Percentiles rank a stretch among this genome's conserved stretches.
Evolutionary conservation across 1,140 invertebrate genomes (phyloP).

Genomic region (Bombus balteatus): DNA sequence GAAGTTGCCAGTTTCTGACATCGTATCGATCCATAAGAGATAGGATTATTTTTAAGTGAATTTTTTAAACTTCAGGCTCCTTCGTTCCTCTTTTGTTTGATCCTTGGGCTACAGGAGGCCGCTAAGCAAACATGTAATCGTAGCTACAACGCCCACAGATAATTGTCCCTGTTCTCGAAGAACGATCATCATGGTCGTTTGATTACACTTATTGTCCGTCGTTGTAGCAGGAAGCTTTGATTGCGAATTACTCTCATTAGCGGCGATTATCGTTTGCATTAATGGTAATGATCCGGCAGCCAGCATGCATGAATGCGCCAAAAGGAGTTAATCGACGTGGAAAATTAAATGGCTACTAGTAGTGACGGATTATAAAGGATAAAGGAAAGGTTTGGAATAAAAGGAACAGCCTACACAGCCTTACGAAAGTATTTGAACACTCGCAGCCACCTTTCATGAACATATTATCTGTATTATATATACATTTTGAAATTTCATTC

Average conservation of each 20-base stretch:
- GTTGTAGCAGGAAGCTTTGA: neutral
- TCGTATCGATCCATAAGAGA: too few relatives aligned
- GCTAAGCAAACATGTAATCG: neutral
- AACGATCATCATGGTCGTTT: neutral
- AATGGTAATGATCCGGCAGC: neutral
- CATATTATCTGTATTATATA: too few relatives aligned
- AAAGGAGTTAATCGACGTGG: neutral
- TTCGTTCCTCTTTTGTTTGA: neutral
- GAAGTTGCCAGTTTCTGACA: too few relatives aligned
- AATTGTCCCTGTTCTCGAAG: slow-evolving; percentile 3
- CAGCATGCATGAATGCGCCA: neutral
- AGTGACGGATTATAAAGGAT: too few relatives aligned
- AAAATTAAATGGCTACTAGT: neutral
- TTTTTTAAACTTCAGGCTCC: neutral
- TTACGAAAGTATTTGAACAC: neutral
- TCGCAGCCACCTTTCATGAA: neutral
- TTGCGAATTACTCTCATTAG: neutral
- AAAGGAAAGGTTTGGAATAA: neutral
- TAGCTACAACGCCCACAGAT: neutral
- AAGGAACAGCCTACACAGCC: neutral
- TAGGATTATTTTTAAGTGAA: too few relatives aligned
- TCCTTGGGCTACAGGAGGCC: neutral
- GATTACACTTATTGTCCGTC: slow-evolving; percentile 6
- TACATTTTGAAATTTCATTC: too few relatives aligned
- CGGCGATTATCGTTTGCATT: neutral